Evolutionary conservation across 2,113 vertebrate species (phyloP).

Genomic region (Microcebus murinus): DNA sequence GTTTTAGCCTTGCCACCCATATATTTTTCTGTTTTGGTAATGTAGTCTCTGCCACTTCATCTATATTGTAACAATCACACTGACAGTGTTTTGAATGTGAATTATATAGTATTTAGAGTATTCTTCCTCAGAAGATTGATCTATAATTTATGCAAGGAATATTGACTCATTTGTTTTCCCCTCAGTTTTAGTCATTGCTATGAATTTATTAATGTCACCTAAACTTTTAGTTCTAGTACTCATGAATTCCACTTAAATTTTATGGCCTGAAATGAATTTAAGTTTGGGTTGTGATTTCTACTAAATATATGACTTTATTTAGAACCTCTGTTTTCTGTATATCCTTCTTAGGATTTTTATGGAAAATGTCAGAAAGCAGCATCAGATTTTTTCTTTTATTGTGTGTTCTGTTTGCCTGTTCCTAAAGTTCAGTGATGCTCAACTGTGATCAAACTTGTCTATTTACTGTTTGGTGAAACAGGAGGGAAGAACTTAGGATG

Average conservation of each 20-base stretch:
- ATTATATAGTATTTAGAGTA: conserved; percentile 26
- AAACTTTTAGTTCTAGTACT: background rate
- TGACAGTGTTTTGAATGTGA: conserved; percentile 4
- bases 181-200: background rate
- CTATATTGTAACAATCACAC: conserved; percentile 9
- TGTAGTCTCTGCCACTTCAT: background rate
- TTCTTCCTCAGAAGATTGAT: conserved; percentile 24
- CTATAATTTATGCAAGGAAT: background rate
- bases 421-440: background rate
- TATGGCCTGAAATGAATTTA: background rate
- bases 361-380: background rate
- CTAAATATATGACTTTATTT: background rate
- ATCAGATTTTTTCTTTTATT: background rate
- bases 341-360: background rate
- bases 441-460: background rate
- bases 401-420: background rate
- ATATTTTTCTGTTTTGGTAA: background rate
- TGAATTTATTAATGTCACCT: background rate
- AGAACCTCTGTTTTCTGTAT: background rate
- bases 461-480: conserved; percentile 25
- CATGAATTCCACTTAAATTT: conserved; percentile 6
- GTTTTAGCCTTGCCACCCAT: background rate
- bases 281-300: background rate
- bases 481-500: background rate
- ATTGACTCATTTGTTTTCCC: background rate